phyloP scores from a whole-genome alignment of 2,797 vertebrate genomes.

The Danio jaintianensis region DNA sequence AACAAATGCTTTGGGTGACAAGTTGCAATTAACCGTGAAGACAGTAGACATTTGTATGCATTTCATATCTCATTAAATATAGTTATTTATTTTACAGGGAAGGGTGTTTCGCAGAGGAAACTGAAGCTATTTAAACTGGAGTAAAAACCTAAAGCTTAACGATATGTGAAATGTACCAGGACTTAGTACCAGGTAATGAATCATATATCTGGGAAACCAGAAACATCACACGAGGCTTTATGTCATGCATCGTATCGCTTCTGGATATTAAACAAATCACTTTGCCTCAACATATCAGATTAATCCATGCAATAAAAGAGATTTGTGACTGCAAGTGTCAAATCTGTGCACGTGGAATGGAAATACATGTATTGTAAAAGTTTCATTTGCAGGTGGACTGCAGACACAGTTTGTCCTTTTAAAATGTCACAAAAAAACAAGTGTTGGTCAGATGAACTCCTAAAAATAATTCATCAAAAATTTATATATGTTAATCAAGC shows the following conservation, averaged over 20 bases:
- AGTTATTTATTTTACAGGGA: conserved; percentile 76
- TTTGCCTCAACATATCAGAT: conserved; percentile 41
- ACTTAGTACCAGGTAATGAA: conserved; percentile 58
- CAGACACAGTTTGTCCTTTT: background rate
- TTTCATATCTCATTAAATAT: conserved; percentile 82
- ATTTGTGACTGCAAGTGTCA: conserved; percentile 11
- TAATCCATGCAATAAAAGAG: conserved; percentile 29
- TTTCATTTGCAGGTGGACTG: background rate
- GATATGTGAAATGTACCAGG: conserved; percentile 64
- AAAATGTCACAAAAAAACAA: background rate
- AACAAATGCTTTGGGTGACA: conserved; percentile 79
- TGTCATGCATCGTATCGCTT: conserved; percentile 29
- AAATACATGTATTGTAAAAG: background rate
- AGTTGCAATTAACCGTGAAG: conserved; percentile 77
- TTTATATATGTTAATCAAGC: background rate
- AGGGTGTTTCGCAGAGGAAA: conserved; percentile 62
- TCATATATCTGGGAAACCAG: conserved; percentile 44
- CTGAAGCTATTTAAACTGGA: conserved; percentile 59
- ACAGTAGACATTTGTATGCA: conserved; percentile 73
- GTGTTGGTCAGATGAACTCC: background rate
- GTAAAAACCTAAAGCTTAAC: conserved; percentile 61
- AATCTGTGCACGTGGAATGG: background rate
- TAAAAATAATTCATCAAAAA: background rate
- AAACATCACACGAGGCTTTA: conserved; percentile 21
- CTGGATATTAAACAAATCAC: conserved; percentile 58